These are phyloP conservation scores for Mantis religiosa DNA, from an alignment of 2,888 invertebrate genomes.

Conservation along the genomic window DNA sequence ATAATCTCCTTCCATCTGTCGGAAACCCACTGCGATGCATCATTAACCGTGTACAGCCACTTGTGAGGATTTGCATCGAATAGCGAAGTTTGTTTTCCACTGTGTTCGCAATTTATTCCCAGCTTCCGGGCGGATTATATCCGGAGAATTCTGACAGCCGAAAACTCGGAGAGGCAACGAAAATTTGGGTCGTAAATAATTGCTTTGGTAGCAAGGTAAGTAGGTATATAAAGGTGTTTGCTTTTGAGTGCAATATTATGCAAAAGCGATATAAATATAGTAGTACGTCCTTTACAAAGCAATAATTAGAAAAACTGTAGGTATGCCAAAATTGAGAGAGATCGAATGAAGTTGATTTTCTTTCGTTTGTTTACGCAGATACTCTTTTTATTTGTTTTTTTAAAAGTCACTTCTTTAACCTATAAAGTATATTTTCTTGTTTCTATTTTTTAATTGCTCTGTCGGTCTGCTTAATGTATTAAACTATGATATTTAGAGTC, in stretches of 20 bases:
- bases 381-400: no score
- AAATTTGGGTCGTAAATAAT: not conserved
- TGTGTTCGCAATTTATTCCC: not conserved
- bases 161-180: not conserved
- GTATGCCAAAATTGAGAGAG: no score
- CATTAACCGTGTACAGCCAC: not conserved
- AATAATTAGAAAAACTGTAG: no score
- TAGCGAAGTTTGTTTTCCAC: not conserved
- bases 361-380: no score
- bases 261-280: no score
- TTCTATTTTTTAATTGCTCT: no score
- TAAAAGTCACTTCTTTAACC: no score
- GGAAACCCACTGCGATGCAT: not conserved
- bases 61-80: not conserved
- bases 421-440: no score
- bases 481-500: no score
- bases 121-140: not conserved
- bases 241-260: not conserved
- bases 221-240: not conserved
- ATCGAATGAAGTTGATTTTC: no score
- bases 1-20: not conserved
- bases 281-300: no score
- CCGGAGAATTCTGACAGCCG: not conserved
- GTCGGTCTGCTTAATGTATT: no score
- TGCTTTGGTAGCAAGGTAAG: not conserved